These are phyloP conservation scores for Hycleus cichorii DNA, from an alignment of 1,140 invertebrate genomes.

Conservation along the genomic window DNA sequence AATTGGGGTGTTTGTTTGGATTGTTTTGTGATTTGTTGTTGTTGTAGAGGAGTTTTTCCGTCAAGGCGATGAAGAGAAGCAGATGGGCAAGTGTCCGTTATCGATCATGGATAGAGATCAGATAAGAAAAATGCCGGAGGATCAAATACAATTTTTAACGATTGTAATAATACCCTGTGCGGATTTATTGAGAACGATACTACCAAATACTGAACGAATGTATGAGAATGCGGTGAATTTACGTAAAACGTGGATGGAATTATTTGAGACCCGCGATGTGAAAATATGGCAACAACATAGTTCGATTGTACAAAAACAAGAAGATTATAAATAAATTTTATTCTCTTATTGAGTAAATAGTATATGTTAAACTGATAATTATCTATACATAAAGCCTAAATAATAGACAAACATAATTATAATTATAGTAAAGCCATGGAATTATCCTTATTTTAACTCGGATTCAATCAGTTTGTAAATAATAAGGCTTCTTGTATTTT, in stretches of 20 bases:
- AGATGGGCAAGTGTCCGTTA: slow-evolving; percentile 47
- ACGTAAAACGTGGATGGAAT: slow-evolving; percentile 46
- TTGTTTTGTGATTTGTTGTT: not conserved
- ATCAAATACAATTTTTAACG: slow-evolving; percentile 51
- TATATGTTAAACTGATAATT: slow-evolving; percentile 16
- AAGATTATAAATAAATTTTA: slow-evolving; percentile 25
- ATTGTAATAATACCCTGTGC: slow-evolving; percentile 48
- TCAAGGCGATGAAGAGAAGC: slow-evolving; percentile 48
- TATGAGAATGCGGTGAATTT: not conserved
- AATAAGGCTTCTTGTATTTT: too few species aligned
- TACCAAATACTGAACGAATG: slow-evolving; percentile 38
- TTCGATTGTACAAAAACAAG: not conserved
- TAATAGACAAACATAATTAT: too few species aligned
- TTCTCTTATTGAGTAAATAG: slow-evolving; percentile 16
- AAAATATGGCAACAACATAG: not conserved
- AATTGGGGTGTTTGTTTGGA: slow-evolving; percentile 24
- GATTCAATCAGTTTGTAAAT: too few species aligned
- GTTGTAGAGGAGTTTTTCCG: slow-evolving; percentile 34
- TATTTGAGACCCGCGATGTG: slow-evolving; percentile 39
- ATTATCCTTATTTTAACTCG: too few species aligned
- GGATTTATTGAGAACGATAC: slow-evolving; percentile 42
- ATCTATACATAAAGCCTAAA: slow-evolving; percentile 24
- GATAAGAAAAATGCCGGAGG: slow-evolving; percentile 44
- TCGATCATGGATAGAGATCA: slow-evolving; percentile 50
- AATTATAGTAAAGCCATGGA: too few species aligned